Evolutionary conservation across 1,140 invertebrate genomes (phyloP).

Genomic region (Panulirus ornatus): DNA sequence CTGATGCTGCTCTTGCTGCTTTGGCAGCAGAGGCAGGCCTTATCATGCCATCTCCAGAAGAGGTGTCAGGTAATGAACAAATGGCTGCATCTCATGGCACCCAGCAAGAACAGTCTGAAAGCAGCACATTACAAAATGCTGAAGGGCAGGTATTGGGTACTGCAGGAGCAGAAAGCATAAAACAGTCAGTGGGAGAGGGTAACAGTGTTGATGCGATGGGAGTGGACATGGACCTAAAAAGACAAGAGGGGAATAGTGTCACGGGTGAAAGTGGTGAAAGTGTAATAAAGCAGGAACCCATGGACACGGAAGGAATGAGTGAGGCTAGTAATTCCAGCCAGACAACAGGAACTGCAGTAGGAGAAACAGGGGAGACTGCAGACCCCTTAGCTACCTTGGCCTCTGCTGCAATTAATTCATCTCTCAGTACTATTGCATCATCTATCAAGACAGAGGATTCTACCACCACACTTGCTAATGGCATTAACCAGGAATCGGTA

Average conservation of each 20-base stretch:
- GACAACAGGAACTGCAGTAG: slow-evolving; percentile 13
- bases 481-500: slow-evolving; percentile 76
- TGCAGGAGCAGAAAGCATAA: slow-evolving; percentile 6
- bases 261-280: slow-evolving; percentile 49
- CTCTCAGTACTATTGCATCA: slow-evolving; percentile 55
- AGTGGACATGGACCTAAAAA: slow-evolving; percentile 44
- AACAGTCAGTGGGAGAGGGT: neutral
- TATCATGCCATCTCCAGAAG: slow-evolving; percentile 80
- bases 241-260: slow-evolving; percentile 25
- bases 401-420: slow-evolving; percentile 81
- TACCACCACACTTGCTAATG: slow-evolving; percentile 75
- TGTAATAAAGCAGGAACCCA: slow-evolving; percentile 66
- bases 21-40: slow-evolving; percentile 84
- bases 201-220: neutral
- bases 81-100: neutral
- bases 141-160: slow-evolving; percentile 22
- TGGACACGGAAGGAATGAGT: slow-evolving; percentile 63
- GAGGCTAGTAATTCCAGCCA: slow-evolving; percentile 24
- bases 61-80: slow-evolving; percentile 44
- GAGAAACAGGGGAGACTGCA: slow-evolving; percentile 65
- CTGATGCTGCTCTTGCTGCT: slow-evolving; percentile 83
- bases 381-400: slow-evolving; percentile 87
- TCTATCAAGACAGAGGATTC: slow-evolving; percentile 75
- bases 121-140: slow-evolving; percentile 63
- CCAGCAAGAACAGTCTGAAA: slow-evolving; percentile 53